phyloP scores from a whole-genome alignment of 2,888 invertebrate species.

The Deroplatys truncata region DNA sequence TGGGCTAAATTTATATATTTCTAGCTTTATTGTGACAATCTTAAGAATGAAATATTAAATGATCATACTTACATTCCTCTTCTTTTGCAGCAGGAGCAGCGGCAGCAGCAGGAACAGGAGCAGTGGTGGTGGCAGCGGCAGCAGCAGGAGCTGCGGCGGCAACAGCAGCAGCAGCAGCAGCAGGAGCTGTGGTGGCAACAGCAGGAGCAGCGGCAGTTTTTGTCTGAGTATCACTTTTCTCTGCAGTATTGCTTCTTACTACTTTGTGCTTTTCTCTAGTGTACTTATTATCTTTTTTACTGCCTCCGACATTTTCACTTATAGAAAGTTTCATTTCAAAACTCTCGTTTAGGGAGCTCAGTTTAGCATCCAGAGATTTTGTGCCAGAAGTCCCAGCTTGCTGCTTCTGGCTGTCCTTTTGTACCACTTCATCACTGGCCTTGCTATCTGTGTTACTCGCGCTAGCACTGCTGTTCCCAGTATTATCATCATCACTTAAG shows the following conservation, averaged over 20 bases:
- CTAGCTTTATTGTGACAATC: too few species aligned
- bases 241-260: not conserved
- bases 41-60: too few species aligned
- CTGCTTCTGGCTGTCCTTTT: not conserved
- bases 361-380: not conserved
- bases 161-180: not conserved
- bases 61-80: too few species aligned
- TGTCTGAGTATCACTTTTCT: not conserved
- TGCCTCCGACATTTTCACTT: not conserved
- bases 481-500: not conserved
- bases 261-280: not conserved
- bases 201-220: too few species aligned
- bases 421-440: not conserved
- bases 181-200: too few species aligned
- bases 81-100: too few species aligned
- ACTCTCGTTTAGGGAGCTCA: not conserved
- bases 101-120: not conserved
- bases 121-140: not conserved
- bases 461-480: not conserved
- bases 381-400: not conserved
- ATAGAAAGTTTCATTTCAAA: not conserved
- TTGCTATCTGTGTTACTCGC: not conserved
- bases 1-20: too few species aligned
- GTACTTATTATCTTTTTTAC: not conserved
- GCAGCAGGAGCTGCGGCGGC: too few species aligned